Percentiles rank a stretch among this genome's conserved stretches.
Evolutionary conservation across 1,140 invertebrate species (phyloP).

Genomic region (Pseudomyrmex dendroicus): DNA sequence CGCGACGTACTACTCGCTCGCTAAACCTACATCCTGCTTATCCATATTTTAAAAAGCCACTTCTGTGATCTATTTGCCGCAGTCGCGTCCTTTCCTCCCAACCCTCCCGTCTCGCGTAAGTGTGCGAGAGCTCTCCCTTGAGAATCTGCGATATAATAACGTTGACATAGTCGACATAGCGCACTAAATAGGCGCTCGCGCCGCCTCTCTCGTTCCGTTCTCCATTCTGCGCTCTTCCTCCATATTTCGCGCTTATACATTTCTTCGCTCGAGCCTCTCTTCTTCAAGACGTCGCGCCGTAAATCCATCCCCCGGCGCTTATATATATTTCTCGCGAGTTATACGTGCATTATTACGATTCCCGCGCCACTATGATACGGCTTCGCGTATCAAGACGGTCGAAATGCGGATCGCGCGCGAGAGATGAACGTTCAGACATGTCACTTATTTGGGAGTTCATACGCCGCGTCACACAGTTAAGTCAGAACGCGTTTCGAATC

Average conservation of each 20-base stretch:
- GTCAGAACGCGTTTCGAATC: not conserved
- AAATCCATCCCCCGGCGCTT: slow-evolving; percentile 62
- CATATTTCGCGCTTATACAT: slow-evolving; percentile 64
- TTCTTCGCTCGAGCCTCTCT: slow-evolving; percentile 28
- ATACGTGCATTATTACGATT: slow-evolving; percentile 71
- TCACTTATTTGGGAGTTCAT: slow-evolving; percentile 9
- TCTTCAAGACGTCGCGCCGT: slow-evolving; percentile 51
- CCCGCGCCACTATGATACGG: not conserved
- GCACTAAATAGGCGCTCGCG: slow-evolving; percentile 74
- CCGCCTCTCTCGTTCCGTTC: slow-evolving; percentile 40
- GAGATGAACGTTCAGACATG: slow-evolving; percentile 35
- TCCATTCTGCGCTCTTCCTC: slow-evolving; percentile 34
- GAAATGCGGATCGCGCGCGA: not conserved
- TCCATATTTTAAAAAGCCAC: slow-evolving; percentile 78
- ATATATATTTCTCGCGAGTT: slow-evolving; percentile 51
- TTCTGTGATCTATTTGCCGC: slow-evolving; percentile 74
- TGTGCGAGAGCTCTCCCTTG: slow-evolving; percentile 68
- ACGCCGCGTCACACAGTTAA: not conserved
- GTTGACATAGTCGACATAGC: slow-evolving; percentile 78
- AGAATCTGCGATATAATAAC: slow-evolving; percentile 80
- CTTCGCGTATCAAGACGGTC: slow-evolving; percentile 14
- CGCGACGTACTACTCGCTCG: not conserved
- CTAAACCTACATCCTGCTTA: slow-evolving; percentile 54
- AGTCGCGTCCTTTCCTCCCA: slow-evolving; percentile 35
- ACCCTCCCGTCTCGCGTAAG: slow-evolving; percentile 12